These are phyloP conservation scores for Choloepus hoffmanni DNA, from an alignment of 2,113 vertebrate species.

Conservation along the genomic window DNA sequence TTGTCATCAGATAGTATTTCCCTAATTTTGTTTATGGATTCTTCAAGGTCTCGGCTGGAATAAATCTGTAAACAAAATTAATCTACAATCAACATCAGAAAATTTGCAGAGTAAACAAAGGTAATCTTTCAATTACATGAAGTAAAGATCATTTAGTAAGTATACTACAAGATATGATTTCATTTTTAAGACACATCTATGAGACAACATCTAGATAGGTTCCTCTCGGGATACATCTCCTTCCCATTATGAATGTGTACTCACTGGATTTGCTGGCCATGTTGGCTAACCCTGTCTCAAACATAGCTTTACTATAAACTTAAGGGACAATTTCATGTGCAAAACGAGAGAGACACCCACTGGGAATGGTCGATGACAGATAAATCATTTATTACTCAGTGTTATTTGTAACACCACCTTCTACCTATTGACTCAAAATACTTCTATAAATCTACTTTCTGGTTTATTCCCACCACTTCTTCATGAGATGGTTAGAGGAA, in stretches of 20 bases:
- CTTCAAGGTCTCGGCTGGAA: conserved; percentile 96
- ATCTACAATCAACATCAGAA: conserved; percentile 37
- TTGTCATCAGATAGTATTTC: conserved; percentile 98
- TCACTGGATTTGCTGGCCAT: background rate
- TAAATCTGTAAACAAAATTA: conserved; percentile 91
- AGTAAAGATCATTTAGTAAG: background rate
- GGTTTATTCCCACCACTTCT: background rate
- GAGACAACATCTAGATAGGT: background rate
- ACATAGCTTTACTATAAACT: background rate
- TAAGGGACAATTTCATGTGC: background rate
- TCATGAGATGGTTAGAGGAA: background rate
- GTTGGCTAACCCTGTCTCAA: background rate
- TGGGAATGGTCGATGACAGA: background rate
- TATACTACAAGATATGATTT: background rate
- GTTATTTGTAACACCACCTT: background rate
- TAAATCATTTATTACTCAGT: background rate
- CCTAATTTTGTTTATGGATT: conserved; percentile 95
- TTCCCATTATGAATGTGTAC: background rate
- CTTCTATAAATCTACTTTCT: background rate
- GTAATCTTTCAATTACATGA: conserved; percentile 38
- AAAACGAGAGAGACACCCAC: background rate
- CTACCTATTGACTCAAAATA: background rate
- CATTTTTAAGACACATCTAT: conserved; percentile 19
- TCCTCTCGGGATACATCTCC: background rate
- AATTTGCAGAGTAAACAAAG: conserved; percentile 52